A percentile compares a stretch with the other conserved stretches of the same genome.
Evolutionary conservation across 2,113 vertebrate species (phyloP).

Genomic region (Engraulis encrasicolus): DNA sequence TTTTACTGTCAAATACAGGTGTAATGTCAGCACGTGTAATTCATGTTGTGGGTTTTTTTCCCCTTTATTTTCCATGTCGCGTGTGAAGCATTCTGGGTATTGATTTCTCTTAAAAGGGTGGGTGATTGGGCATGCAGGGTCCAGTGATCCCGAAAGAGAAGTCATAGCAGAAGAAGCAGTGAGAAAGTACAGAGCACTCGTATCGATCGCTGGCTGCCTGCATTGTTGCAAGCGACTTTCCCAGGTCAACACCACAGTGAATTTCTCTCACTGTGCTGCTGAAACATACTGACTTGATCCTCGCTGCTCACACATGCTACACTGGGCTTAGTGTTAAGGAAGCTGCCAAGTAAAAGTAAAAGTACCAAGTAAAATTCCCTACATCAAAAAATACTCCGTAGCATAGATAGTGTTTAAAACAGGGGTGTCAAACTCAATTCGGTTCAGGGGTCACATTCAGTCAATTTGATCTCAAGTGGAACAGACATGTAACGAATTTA

Average conservation of each 20-base stretch:
- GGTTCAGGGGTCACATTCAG: too few relatives aligned
- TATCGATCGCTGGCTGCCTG: conserved; percentile 32
- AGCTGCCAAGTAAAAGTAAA: not conserved
- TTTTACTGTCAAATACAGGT: not conserved
- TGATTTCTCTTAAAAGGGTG: too few relatives aligned
- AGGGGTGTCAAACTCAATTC: too few relatives aligned
- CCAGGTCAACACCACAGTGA: not conserved
- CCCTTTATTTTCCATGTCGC: conserved; percentile 21
- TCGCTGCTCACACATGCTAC: not conserved
- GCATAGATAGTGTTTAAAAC: not conserved
- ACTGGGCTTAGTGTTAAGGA: not conserved
- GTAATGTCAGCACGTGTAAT: not conserved
- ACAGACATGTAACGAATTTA: too few relatives aligned
- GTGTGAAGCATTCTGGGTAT: conserved; percentile 25
- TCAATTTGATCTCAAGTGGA: too few relatives aligned
- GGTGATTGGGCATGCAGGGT: conserved; percentile 36
- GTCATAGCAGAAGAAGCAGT: not conserved
- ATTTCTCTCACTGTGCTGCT: not conserved
- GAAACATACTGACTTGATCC: not conserved
- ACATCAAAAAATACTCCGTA: not conserved
- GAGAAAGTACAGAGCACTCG: conserved; percentile 33
- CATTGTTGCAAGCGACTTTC: not conserved
- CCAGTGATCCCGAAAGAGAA: conserved; percentile 25
- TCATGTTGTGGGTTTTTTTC: too few relatives aligned
- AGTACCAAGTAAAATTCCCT: too few relatives aligned